phyloP scores from a whole-genome alignment of 1,140 invertebrate species.

The Ylistrum balloti region DNA sequence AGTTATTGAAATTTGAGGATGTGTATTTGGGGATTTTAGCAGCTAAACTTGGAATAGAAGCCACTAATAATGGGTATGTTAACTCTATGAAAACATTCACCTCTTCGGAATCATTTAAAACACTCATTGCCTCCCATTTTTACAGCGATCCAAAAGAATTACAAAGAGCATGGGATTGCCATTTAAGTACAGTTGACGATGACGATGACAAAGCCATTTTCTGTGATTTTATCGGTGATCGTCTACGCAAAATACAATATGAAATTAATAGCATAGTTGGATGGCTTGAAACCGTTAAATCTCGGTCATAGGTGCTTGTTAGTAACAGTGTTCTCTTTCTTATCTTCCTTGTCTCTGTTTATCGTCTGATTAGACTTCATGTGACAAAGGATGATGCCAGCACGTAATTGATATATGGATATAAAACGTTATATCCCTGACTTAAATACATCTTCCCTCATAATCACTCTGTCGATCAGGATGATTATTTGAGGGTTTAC shows the following conservation, averaged over 20 bases:
- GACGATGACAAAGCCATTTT: not conserved
- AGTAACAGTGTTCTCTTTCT: too few relatives aligned
- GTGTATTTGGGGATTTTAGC: constrained; percentile 75
- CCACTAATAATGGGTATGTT: not conserved
- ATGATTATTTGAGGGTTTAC: too few relatives aligned
- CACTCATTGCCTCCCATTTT: not conserved
- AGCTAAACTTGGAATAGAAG: not conserved
- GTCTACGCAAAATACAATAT: not conserved
- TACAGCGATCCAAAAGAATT: not conserved
- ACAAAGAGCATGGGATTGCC: constrained; percentile 13
- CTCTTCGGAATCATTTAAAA: not conserved
- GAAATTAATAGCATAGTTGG: not conserved
- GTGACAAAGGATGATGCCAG: too few relatives aligned
- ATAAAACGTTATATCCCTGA: too few relatives aligned
- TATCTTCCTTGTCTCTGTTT: too few relatives aligned
- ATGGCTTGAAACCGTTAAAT: not conserved
- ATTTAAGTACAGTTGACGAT: not conserved
- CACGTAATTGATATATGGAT: too few relatives aligned
- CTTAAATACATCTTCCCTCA: too few relatives aligned
- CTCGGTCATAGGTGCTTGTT: too few relatives aligned
- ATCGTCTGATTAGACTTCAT: too few relatives aligned
- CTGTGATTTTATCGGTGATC: constrained; percentile 10
- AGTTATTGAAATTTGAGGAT: constrained; percentile 82
- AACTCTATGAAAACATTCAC: not conserved
- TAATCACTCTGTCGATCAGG: too few relatives aligned